Percentiles rank a stretch among this genome's conserved stretches.
Conservation (phyloP, 35 echinoderm and acorn worm species). For the Ptychodera flava region DNA sequence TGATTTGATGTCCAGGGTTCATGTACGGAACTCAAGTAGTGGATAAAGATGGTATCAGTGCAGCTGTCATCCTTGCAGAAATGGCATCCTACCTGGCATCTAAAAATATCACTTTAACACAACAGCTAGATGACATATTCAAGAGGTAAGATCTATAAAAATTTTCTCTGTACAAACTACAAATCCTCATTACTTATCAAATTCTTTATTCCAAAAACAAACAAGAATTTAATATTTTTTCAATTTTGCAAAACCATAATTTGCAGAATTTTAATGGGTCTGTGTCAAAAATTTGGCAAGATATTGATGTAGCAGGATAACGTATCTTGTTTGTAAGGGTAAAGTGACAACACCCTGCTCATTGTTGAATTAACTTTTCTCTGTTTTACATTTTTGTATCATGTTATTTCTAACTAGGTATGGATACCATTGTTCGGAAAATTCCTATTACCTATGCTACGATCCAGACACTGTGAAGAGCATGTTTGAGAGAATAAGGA, state of each 20-base stretch:
- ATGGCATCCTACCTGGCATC: constrained; percentile 70
- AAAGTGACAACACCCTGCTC: too few relatives aligned
- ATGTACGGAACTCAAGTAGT: constrained; percentile 89
- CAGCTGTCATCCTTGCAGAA: constrained; percentile 54
- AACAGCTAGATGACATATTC: constrained; percentile 77
- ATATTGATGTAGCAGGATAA: too few relatives aligned
- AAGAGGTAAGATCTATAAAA: constrained; percentile 64
- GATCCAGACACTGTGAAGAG: constrained; percentile 55
- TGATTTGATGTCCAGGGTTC: too few relatives aligned
- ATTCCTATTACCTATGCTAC: constrained; percentile 86
- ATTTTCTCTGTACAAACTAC: background rate
- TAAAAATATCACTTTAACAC: constrained; percentile 47
- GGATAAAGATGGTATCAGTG: constrained; percentile 95
- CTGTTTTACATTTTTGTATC: background rate
- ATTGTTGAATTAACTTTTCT: too few relatives aligned
- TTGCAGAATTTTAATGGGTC: too few relatives aligned
- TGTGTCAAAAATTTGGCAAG: too few relatives aligned
- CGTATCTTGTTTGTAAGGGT: too few relatives aligned
- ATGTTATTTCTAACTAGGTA: constrained; percentile 65
- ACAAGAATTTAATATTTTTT: too few relatives aligned
- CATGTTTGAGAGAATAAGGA: constrained; percentile 82
- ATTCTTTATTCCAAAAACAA: background rate
- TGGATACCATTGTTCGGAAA: constrained; percentile 81
- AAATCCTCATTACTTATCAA: background rate
- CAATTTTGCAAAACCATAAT: too few relatives aligned